Percentiles rank a stretch among this genome's conserved stretches.
Evolutionary conservation across 2,113 vertebrate genomes (phyloP).

Genomic region (Phyllopteryx taeniolatus): DNA sequence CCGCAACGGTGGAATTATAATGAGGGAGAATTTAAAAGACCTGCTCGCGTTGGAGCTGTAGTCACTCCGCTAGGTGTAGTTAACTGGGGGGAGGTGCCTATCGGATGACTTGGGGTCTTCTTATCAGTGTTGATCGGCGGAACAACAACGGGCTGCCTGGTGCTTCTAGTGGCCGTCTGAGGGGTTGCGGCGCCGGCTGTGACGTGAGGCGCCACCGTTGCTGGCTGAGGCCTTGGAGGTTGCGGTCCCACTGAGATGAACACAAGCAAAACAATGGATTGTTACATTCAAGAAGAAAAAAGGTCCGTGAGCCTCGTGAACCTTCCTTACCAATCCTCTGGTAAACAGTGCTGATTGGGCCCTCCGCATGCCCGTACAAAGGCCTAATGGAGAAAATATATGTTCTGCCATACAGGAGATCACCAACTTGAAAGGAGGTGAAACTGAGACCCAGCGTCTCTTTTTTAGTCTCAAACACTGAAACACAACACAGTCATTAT

Average conservation of each 20-base stretch:
- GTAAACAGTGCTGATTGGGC: constrained; percentile 70
- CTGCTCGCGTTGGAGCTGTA: constrained; percentile 23
- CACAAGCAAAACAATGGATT: constrained; percentile 8
- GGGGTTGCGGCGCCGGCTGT: constrained; percentile 16
- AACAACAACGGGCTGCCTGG: constrained; percentile 27
- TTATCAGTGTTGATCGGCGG: constrained; percentile 27
- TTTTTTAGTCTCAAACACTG: constrained; percentile 74
- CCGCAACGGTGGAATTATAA: not conserved
- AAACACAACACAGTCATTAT: constrained; percentile 30
- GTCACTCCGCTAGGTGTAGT: constrained; percentile 24
- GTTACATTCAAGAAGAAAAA: not conserved
- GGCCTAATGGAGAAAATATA: constrained; percentile 82
- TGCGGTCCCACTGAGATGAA: constrained; percentile 55
- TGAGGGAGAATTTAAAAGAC: not conserved
- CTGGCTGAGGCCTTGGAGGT: constrained; percentile 30
- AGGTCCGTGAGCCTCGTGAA: not conserved
- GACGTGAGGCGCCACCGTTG: constrained; percentile 35
- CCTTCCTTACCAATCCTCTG: constrained; percentile 73
- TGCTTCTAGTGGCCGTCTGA: constrained; percentile 22
- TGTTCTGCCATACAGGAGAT: constrained; percentile 68
- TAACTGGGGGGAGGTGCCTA: constrained; percentile 7
- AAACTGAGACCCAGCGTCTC: constrained; percentile 69
- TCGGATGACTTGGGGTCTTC: constrained; percentile 34
- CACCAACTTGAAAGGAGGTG: constrained; percentile 64
- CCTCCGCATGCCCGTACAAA: constrained; percentile 76